Base-by-base conservation (phyloP, 23 tunicate genomes). In the Diplosoma virens region DNA sequence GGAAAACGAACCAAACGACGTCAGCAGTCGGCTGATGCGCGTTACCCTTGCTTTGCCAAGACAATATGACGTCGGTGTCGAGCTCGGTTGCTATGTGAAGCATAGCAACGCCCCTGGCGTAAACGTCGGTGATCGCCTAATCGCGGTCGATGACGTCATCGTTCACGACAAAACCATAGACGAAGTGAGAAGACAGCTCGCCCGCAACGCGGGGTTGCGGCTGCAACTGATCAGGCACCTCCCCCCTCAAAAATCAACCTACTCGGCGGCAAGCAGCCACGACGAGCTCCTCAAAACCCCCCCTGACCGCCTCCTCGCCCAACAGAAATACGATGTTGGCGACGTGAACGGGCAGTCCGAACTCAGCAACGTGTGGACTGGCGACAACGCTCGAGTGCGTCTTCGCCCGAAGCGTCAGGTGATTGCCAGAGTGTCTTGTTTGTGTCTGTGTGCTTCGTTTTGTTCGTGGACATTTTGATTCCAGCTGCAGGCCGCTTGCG, bases 41-140 rank as follows among this genome's bases (percentile, higher is more conserved):
- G 64, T 81, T 31, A 53, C 41, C 3, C 73, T 58, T 0, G 21
- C 47, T 75, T 76, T 81, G 70, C 87, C 87, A 76, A 65, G 81
- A 28, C 85, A 76, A 70, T 81, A 71, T 66, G 93, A 87, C 59
- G 41, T 87, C 32, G 76, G 75, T 22, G 33, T 87, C 18, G 95
- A 87, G 30, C 74, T 60, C 11, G 83, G 95, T 1, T 37, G 58
- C 1, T 81, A 46, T 35, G 83, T 87, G 28, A 81, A 69, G 20
- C 18, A 85, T 24, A 82, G 87, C 78, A 36, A 23, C 16, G 63
- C 77, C n/a, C 87, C 54, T 5, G 79, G 80, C 26, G 67, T 87
- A 23, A 23, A 33, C 25, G 53, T 34, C 55, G 95, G 86, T 0
- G 95, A 87, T 33, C 59, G 95, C 1, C 27, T 87, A 0, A 37